phyloP scores from a whole-genome alignment of 2,113 vertebrate genomes.

The Takifugu bimaculatus region DNA sequence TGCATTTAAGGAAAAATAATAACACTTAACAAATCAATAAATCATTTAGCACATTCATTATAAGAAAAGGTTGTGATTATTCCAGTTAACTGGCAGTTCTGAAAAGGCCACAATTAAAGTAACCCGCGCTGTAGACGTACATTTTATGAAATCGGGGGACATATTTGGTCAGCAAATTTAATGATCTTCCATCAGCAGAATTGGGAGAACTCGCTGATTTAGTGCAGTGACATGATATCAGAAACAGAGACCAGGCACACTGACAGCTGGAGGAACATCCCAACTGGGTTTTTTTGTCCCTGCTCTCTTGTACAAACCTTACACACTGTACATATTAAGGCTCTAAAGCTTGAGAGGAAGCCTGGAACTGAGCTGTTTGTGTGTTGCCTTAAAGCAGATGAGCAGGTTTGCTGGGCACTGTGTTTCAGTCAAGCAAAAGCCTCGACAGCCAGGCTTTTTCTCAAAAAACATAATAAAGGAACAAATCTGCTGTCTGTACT shows the following conservation, averaged over 20 bases:
- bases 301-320: constrained; percentile 3
- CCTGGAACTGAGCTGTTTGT: not conserved
- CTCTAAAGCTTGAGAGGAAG: not conserved
- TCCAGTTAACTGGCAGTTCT: not conserved
- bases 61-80: constrained; percentile 18
- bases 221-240: not conserved
- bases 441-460: not conserved
- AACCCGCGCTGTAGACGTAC: too few relatives aligned
- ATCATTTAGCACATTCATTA: constrained; percentile 26
- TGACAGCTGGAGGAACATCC: not conserved
- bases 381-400: constrained; percentile 3
- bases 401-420: not conserved
- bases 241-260: not conserved
- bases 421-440: constrained; percentile 6
- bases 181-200: not conserved
- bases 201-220: not conserved
- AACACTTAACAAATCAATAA: constrained; percentile 19
- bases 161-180: constrained; percentile 11
- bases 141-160: too few relatives aligned
- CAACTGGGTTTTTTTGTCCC: not conserved
- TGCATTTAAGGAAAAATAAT: constrained; percentile 46
- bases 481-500: not conserved
- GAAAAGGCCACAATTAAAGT: too few relatives aligned
- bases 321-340: not conserved
- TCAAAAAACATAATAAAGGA: constrained; percentile 14